Percentiles rank a stretch among this genome's conserved stretches.
phyloP scores from a whole-genome alignment of 2,797 vertebrate genomes.

The Euphonia xanthogaster region DNA sequence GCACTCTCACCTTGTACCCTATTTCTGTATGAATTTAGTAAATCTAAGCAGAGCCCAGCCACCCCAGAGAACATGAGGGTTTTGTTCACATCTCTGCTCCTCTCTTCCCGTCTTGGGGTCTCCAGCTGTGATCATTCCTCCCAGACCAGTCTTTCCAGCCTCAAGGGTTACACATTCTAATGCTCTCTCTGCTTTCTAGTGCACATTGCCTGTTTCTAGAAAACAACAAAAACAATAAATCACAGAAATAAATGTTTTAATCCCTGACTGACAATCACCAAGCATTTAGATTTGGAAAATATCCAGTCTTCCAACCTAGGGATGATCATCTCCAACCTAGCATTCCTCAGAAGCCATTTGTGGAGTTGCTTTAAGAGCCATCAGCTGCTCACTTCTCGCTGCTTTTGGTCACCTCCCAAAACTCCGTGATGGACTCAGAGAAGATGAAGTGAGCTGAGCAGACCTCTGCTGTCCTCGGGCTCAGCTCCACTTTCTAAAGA shows the following conservation, averaged over 20 bases:
- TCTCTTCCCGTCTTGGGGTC: neutral
- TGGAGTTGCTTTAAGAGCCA: neutral
- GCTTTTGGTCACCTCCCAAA: slow-evolving; percentile 15
- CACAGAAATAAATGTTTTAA: neutral
- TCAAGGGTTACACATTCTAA: neutral
- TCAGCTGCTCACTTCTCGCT: neutral
- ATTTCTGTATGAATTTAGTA: neutral
- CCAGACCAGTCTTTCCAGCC: neutral
- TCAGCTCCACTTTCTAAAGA: neutral
- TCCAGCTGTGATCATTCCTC: neutral
- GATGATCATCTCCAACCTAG: neutral
- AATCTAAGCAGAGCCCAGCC: neutral
- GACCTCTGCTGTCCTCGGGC: neutral
- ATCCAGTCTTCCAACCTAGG: neutral
- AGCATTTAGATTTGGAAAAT: neutral
- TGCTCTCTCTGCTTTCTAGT: neutral
- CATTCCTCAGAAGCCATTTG: neutral
- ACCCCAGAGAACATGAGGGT: neutral
- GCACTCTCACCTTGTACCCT: neutral
- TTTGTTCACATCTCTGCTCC: neutral
- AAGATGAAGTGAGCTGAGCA: neutral
- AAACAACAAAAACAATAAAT: neutral
- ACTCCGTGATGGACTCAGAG: neutral
- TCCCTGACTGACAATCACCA: neutral
- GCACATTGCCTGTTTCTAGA: neutral